These are phyloP conservation scores for Nothoprocta pentlandii DNA, from an alignment of 2,113 vertebrate genomes.

Conservation along the genomic window DNA sequence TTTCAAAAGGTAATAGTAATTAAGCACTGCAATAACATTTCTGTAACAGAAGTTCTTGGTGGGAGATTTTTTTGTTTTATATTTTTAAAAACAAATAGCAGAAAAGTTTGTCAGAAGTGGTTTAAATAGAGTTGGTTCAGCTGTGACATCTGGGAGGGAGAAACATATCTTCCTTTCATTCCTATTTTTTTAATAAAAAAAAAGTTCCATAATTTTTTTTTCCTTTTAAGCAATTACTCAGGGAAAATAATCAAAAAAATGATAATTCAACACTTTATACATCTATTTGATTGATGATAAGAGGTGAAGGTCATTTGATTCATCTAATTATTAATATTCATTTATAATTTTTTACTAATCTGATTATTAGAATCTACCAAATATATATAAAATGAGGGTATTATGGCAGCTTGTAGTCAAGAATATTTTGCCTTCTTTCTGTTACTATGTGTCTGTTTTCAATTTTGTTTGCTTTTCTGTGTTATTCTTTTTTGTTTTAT, in stretches of 20 bases:
- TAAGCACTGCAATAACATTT: not conserved
- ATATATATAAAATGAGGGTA: not conserved
- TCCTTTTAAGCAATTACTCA: not conserved
- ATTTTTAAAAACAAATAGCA: not conserved
- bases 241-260: not conserved
- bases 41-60: fast-evolving
- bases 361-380: not conserved
- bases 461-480: not conserved
- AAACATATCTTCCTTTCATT: not conserved
- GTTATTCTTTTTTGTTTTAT: not conserved
- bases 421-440: not conserved
- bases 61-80: not conserved
- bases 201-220: not conserved
- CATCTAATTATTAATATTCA: not conserved
- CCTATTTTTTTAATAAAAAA: not conserved
- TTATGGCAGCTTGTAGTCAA: not conserved
- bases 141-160: not conserved
- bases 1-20: not conserved
- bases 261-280: not conserved
- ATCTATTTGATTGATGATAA: not conserved
- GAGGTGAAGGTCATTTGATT: not conserved
- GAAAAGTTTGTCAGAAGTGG: not conserved
- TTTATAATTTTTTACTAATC: not conserved
- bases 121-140: not conserved
- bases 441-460: not conserved